Percentiles rank a stretch among this genome's conserved stretches.
These are phyloP conservation scores for Aporophyla lueneburgensis DNA, from an alignment of 2,888 invertebrate genomes.

Conservation along the genomic window DNA sequence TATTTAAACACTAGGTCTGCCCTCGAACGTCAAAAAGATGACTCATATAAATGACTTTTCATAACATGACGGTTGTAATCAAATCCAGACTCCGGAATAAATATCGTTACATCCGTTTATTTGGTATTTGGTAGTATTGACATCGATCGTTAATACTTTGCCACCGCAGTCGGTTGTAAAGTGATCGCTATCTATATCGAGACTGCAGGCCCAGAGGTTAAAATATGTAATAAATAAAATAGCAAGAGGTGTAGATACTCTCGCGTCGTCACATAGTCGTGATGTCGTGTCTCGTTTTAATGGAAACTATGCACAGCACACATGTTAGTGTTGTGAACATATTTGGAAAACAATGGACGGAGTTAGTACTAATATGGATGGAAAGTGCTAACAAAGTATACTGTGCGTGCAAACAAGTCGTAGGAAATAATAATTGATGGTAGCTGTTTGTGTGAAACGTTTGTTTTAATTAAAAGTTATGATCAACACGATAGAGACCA, in stretches of 20 bases:
- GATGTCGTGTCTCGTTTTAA: constrained; percentile 11
- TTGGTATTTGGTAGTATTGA: too few relatives aligned
- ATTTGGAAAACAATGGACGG: constrained; percentile 33
- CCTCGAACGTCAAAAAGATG: background rate
- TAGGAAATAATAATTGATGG: background rate
- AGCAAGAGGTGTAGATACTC: background rate
- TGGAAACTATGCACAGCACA: background rate
- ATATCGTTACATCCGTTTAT: too few relatives aligned
- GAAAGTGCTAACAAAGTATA: constrained; percentile 13
- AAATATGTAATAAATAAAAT: background rate
- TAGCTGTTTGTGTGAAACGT: too few relatives aligned
- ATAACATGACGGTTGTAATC: too few relatives aligned
- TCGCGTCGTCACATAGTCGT: constrained; percentile 19
- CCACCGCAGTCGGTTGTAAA: too few relatives aligned
- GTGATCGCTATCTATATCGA: too few relatives aligned
- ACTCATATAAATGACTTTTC: constrained; percentile 1
- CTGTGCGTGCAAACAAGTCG: background rate
- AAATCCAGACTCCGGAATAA: too few relatives aligned
- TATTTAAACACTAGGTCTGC: background rate
- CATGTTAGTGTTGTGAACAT: constrained; percentile 7
- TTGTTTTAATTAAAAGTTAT: background rate
- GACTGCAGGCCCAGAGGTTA: too few relatives aligned
- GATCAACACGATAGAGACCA: background rate
- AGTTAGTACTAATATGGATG: constrained; percentile 22
- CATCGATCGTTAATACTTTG: too few relatives aligned